phyloP scores from a whole-genome alignment of 2,797 vertebrate species.

The Etheostoma nigrum region DNA sequence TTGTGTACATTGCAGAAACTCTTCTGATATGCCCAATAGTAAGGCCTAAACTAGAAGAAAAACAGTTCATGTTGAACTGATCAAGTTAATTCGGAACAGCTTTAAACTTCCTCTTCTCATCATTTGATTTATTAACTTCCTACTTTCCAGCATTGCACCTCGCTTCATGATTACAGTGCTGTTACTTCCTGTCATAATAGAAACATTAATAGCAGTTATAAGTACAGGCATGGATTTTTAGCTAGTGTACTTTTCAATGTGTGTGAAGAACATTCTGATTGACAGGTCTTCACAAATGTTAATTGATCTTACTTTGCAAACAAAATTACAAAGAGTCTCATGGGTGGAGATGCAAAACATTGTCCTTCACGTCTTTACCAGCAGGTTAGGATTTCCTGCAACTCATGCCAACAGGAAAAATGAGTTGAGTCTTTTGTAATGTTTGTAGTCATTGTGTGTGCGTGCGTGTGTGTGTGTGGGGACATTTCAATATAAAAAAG shows the following conservation, averaged over 20 bases:
- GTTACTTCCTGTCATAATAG: not conserved
- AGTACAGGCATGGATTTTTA: not conserved
- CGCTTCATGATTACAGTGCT: not conserved
- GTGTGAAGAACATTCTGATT: not conserved
- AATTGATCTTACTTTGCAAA: not conserved
- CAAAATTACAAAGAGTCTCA: not conserved
- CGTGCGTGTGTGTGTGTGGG: conserved; percentile 9
- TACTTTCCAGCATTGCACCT: not conserved
- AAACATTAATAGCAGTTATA: not conserved
- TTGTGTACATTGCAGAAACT: not conserved
- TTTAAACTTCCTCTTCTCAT: not conserved
- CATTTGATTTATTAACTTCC: not conserved
- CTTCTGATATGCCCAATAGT: not conserved
- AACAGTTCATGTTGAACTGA: not conserved
- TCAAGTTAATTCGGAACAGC: not conserved
- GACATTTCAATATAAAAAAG: not conserved
- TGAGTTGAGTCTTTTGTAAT: conserved; percentile 23
- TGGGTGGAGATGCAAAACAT: conserved; percentile 1
- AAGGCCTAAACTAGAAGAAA: not conserved
- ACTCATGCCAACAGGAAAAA: conserved; percentile 14
- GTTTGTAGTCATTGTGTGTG: not conserved
- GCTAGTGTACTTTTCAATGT: not conserved
- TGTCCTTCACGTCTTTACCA: not conserved
- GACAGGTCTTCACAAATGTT: not conserved
- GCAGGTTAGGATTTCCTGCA: not conserved